These are phyloP conservation scores for Melanargia galathea DNA, from an alignment of 2,888 invertebrate genomes.

Conservation along the genomic window DNA sequence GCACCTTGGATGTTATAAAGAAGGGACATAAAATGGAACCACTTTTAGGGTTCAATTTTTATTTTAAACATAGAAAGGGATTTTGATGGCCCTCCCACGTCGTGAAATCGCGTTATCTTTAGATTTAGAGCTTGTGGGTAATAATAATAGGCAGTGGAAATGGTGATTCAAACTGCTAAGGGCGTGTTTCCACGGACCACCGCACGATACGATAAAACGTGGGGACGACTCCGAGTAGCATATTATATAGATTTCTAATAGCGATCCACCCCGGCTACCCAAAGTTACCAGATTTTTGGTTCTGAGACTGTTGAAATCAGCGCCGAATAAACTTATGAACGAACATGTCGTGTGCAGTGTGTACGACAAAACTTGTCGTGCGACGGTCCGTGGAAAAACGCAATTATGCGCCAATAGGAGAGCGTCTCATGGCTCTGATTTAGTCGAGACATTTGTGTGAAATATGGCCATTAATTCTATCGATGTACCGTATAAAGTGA, in stretches of 20 bases:
- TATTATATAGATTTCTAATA: neutral
- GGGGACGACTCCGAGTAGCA: neutral
- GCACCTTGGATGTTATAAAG: constrained; percentile 65
- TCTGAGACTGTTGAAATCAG: neutral
- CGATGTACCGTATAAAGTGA: constrained; percentile 36
- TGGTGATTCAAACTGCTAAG: constrained; percentile 48
- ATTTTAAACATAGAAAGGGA: constrained; percentile 82
- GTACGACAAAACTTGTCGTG: neutral
- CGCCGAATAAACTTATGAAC: neutral
- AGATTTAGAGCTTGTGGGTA: constrained; percentile 70
- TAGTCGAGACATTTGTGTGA: constrained; percentile 53
- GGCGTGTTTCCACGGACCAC: neutral
- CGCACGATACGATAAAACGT: neutral
- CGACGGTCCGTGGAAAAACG: neutral
- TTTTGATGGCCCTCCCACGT: constrained; percentile 76
- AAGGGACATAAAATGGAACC: constrained; percentile 66
- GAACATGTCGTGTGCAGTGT: neutral
- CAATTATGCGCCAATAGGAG: constrained; percentile 17
- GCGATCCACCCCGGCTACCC: too few species aligned
- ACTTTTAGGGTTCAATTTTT: constrained; percentile 78
- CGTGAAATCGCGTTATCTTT: constrained; percentile 67
- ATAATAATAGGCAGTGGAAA: constrained; percentile 55
- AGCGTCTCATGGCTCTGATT: constrained; percentile 47
- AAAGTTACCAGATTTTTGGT: too few species aligned
- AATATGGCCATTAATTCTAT: constrained; percentile 47